Evolutionary conservation across 2,797 vertebrate species (phyloP).

Genomic region (Lagodon rhomboides): DNA sequence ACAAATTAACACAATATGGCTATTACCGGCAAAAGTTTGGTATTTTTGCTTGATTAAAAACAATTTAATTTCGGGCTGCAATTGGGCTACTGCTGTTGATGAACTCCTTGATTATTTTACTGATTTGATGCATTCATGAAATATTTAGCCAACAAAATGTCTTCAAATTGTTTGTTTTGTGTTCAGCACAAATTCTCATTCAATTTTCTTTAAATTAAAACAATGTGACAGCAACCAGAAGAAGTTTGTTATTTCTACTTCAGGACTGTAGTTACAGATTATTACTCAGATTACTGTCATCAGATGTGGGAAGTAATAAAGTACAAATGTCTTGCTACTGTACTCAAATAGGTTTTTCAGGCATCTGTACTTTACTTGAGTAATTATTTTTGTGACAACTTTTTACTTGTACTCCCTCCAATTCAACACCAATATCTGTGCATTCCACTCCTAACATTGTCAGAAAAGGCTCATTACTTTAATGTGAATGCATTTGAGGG

Average conservation of each 20-base stretch:
- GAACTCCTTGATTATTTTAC: not conserved
- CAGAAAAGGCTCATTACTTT: too few species aligned
- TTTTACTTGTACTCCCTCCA: too few species aligned
- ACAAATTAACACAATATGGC: not conserved
- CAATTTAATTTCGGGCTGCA: not conserved
- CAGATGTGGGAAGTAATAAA: too few species aligned
- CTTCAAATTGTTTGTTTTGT: not conserved
- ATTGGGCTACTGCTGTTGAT: not conserved
- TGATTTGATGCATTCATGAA: not conserved
- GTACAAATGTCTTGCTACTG: too few species aligned
- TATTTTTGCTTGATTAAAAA: slow-evolving; percentile 8
- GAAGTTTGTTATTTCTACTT: not conserved
- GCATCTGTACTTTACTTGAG: too few species aligned
- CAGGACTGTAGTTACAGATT: not conserved
- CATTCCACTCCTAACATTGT: too few species aligned
- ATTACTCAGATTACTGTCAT: not conserved
- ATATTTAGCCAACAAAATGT: not conserved
- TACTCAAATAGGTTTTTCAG: too few species aligned
- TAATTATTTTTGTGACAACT: too few species aligned
- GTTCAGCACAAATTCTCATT: not conserved
- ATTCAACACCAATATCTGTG: too few species aligned
- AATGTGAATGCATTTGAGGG: too few species aligned
- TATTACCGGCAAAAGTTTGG: not conserved
- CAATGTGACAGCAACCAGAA: not conserved
- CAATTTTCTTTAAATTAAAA: too few species aligned